Conservation (phyloP, 1,140 invertebrate genomes). For the Medauroidea extradentata region DNA sequence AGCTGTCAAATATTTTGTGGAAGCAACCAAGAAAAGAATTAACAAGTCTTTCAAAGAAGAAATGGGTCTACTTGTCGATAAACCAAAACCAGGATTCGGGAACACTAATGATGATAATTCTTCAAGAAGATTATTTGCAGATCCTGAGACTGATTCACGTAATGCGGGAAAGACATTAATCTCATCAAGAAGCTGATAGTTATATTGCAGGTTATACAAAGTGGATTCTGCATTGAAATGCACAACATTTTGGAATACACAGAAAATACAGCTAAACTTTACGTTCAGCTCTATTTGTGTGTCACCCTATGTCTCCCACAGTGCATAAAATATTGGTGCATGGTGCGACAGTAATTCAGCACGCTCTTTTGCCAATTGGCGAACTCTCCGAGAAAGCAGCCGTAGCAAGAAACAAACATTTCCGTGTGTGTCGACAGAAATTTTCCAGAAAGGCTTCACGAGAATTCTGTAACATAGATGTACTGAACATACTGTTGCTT, state of each 20-base stretch:
- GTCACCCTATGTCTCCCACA: neutral
- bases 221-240: too few relatives aligned
- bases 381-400: conserved; percentile 36
- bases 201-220: too few relatives aligned
- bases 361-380: conserved; percentile 32
- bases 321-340: conserved; percentile 33
- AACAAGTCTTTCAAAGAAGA: conserved; percentile 15
- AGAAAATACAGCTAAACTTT: too few relatives aligned
- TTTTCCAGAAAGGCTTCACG: too few relatives aligned
- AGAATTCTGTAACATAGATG: too few relatives aligned
- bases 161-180: too few relatives aligned
- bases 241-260: too few relatives aligned
- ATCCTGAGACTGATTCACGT: neutral
- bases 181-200: too few relatives aligned
- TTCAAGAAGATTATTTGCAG: conserved; percentile 26
- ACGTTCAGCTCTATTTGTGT: neutral
- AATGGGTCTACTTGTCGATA: conserved; percentile 15
- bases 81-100: conserved; percentile 28
- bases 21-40: too few relatives aligned
- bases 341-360: conserved; percentile 28
- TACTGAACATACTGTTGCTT: too few relatives aligned
- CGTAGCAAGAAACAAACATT: conserved; percentile 34
- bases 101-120: conserved; percentile 38
- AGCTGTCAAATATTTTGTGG: too few relatives aligned
- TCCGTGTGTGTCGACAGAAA: too few relatives aligned